A percentile compares a stretch with the other conserved stretches of the same genome.
These are phyloP conservation scores for Danaus chrysippus DNA, from an alignment of 2,888 invertebrate genomes.

Conservation along the genomic window DNA sequence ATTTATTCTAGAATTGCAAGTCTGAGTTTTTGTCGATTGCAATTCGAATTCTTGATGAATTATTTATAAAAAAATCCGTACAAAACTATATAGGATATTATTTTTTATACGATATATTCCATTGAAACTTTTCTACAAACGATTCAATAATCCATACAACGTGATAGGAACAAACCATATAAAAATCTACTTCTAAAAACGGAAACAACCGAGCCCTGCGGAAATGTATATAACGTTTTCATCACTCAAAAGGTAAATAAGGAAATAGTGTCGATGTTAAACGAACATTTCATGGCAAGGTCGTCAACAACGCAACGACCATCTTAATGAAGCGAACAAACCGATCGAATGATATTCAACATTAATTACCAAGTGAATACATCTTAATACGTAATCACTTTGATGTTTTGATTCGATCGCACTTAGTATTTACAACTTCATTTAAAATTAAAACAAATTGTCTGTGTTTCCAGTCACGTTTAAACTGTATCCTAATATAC, in stretches of 20 bases:
- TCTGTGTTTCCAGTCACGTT: slow-evolving; percentile 7
- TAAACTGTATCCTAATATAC: slow-evolving; percentile 20
- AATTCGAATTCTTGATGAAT: background rate
- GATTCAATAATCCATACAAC: too few relatives aligned
- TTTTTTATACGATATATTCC: too few relatives aligned
- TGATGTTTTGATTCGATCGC: slow-evolving; percentile 46
- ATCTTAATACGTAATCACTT: slow-evolving; percentile 26
- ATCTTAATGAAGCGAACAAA: slow-evolving; percentile 31
- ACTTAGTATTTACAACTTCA: slow-evolving; percentile 39
- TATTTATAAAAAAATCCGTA: background rate
- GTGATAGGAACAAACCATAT: too few relatives aligned
- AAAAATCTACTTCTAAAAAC: background rate
- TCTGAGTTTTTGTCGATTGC: too few relatives aligned
- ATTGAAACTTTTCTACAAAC: too few relatives aligned
- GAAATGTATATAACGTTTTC: slow-evolving; percentile 11
- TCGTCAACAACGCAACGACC: slow-evolving; percentile 29
- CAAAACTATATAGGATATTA: background rate
- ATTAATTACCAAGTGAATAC: slow-evolving; percentile 25
- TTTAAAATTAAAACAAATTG: slow-evolving; percentile 36
- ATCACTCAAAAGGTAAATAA: slow-evolving; percentile 28
- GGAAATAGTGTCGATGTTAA: slow-evolving; percentile 25
- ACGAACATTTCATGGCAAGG: slow-evolving; percentile 28
- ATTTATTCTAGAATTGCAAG: too few relatives aligned
- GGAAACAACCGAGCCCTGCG: slow-evolving; percentile 13
- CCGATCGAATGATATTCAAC: slow-evolving; percentile 20